Evolutionary conservation across 2,888 invertebrate species (phyloP), one percentile per base, ranked within the genome.

Genomic region (Crocallis elinguaria): DNA sequence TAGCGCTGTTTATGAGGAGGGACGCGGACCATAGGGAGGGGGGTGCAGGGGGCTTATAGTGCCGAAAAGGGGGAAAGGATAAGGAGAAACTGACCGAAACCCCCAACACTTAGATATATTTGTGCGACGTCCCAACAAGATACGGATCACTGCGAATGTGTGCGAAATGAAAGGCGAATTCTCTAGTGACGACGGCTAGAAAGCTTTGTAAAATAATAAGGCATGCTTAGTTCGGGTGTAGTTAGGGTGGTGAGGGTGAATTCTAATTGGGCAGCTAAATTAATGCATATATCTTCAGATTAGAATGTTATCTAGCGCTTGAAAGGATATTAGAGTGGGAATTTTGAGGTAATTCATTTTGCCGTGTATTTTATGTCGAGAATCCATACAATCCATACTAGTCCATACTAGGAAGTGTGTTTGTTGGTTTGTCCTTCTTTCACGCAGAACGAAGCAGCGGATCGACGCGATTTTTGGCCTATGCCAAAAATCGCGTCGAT

Each of bases 91-190:
- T 79, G 82, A 73, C 78, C 79, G 70, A 78, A 78, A 77, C 85
- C 81, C 86, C 84, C 82, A 71, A 74, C 84, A 84, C 86, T 88
- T 87, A 83, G 84, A 88, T 88, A 84, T 86, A 85, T 85, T 84
- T 82, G 83, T 76, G 74, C 77, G 78, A 78, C 72, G 76, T 76
- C 76, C 82, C 79, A 75, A 66, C 69, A 85, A 86, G 86, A 85
- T 85, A 84, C 72, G 73, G 75, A 78, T 79, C 77, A 72, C 61
- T 66, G 73, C 69, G 77, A 65, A 60, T 80, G 80, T 77, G 79
- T 76, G 81, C 46, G 58, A 54, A 60, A 57, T 68, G 75, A 57
- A 62, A 63, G 60, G 59, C 53, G 57, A 57, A 64, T 61, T 73
- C 71, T 69, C 63, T 32, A 54, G 75, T 74, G 77, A 73, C 73